These are phyloP conservation scores for Enteromius afrohamiltoni DNA, from an alignment of 2,797 vertebrate genomes.

Conservation along the genomic window DNA sequence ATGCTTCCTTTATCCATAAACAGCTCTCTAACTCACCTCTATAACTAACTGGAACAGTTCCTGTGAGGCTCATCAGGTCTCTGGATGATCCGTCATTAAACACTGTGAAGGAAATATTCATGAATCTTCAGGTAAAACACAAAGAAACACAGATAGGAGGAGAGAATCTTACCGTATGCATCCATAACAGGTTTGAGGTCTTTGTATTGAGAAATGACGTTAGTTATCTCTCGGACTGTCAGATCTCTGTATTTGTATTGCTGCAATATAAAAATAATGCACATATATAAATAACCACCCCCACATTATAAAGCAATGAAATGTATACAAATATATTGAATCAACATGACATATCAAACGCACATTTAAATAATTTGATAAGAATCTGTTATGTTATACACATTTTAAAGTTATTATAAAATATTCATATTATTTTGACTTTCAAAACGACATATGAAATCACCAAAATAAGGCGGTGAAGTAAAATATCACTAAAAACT, in stretches of 20 bases:
- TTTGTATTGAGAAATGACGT: constrained; percentile 92
- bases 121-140: background rate
- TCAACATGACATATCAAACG: background rate
- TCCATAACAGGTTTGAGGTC: constrained; percentile 96
- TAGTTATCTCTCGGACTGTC: constrained; percentile 90
- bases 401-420: background rate
- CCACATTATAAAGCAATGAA: background rate
- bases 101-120: constrained; percentile 75
- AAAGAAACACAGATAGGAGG: background rate
- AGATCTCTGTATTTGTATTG: constrained; percentile 97
- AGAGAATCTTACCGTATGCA: constrained; percentile 85
- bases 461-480: background rate
- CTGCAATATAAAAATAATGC: constrained; percentile 59
- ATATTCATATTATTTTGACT: background rate
- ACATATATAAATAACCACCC: background rate
- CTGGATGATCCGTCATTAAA: constrained; percentile 95
- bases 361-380: background rate
- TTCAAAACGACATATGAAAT: background rate
- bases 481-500: background rate
- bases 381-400: background rate
- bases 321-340: background rate
- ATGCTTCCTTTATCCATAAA: background rate
- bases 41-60: constrained; percentile 95
- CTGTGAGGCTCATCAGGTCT: constrained; percentile 94
- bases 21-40: constrained; percentile 79